Evolutionary conservation across 2,888 invertebrate genomes (phyloP), one percentile per base, ranked within the genome.

Genomic region (Microplitis deprimator): DNA sequence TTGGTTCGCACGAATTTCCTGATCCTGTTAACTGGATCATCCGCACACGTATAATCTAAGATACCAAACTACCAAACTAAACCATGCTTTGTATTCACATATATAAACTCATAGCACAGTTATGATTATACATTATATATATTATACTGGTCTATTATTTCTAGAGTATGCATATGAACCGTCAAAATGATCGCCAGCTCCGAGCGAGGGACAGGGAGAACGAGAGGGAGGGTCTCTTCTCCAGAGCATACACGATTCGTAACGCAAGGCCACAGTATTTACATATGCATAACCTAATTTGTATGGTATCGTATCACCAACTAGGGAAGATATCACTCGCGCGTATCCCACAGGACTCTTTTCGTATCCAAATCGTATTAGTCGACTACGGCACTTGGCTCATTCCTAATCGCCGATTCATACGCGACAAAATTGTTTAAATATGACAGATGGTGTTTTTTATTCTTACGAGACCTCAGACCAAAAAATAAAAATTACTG

Each of bases 21-120:
- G 87, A 89, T 89, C 88, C 88, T 84, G 87, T 88, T 89, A 88
- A 87, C 86, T 76, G 86, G 88, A 89, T 88, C 86, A 89, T 85
- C 83, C 83, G 77, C 16, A 68, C 61, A 76, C 71, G 79, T 75
- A 41, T 73, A 81, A 79, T 81, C 68, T 78, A 73, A 81, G 81
- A 83, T 78, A 84, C 81, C 81, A 84, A 71, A 38, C 69, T 64
- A 61, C 20, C n/a, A 68, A 65, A 50, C 60, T 64, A 39, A 38
- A 74, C 61, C 69, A 68, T 61, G 62, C 50, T 38, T 77, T 79
- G 77, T 72, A 60, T 60, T 75, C 16, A 68, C 62, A 17, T 67
- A 20, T 76, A 72, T 29, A 29, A 29, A 29, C 29, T 29, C 29
- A 29, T 29, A 29, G 29, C 29, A 0, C 29, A 29, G 29, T 29